These are phyloP conservation scores for Thysanoteuthis rhombus DNA, from an alignment of 2,888 invertebrate genomes.

Conservation along the genomic window DNA sequence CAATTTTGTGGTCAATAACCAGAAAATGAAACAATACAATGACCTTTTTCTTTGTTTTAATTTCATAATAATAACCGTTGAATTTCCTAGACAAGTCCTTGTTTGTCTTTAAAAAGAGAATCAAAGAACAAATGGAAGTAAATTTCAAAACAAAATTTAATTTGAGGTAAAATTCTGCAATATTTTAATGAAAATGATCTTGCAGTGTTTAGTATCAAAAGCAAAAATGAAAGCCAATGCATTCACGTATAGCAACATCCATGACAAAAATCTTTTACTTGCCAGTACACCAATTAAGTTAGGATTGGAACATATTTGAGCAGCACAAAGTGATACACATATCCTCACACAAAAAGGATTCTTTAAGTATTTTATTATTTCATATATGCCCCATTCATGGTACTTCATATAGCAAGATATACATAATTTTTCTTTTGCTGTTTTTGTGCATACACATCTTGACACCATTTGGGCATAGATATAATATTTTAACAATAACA, in stretches of 20 bases:
- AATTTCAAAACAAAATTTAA: background rate
- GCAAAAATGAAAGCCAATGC: background rate
- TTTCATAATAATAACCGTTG: background rate
- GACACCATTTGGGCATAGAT: background rate
- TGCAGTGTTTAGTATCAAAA: background rate
- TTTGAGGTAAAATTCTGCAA: background rate
- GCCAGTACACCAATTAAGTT: background rate
- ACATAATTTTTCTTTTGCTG: background rate
- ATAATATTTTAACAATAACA: background rate
- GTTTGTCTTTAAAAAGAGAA: background rate
- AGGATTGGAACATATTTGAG: background rate
- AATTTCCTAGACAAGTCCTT: background rate
- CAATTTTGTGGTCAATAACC: background rate
- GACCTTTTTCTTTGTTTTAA: background rate
- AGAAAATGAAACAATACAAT: slow-evolving; percentile 20
- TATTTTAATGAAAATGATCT: background rate
- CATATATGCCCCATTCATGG: background rate
- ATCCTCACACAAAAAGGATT: background rate
- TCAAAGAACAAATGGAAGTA: background rate
- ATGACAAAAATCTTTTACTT: background rate
- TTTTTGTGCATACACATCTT: background rate
- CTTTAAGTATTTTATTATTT: slow-evolving; percentile 19
- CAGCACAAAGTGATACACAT: background rate
- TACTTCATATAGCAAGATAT: slow-evolving; percentile 17
- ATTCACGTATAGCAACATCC: background rate